Base-by-base conservation (phyloP, 2,113 vertebrate genomes). In the Trochalopteron elliotii region DNA sequence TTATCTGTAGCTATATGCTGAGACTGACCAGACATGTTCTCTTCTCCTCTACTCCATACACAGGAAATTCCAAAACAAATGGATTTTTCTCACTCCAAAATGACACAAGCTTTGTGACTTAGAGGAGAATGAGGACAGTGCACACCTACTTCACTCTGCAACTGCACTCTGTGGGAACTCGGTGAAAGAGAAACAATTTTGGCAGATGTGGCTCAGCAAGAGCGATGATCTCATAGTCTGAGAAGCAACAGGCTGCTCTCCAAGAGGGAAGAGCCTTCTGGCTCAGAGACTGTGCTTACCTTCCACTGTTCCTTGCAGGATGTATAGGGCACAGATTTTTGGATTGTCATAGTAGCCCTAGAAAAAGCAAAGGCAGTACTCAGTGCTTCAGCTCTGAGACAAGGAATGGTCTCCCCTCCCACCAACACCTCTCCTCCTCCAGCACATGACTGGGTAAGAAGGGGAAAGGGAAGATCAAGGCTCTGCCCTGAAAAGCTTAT, bases 311-410 rank as follows among this genome's bases (percentile, higher is more conserved):
- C 99, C 99, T 91, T 99, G 99, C 98, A 99, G 98, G 79, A 99
- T 98, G 65, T 99, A 99, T 20, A 99, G 98, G 21, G 99, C 99
- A 92, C 99, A 99, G 89, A 99, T 97, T 97, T 99, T 99, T 1
- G 99, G 99, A 98, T 99, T 99, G 98, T 99, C 99, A 93, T 99
- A 99, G 97, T 99, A 99, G 97, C 99, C 99, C 99, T 99, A 97
- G 30, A 87, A 77, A 96, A 97, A 52, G 20, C 25, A 81, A 97
- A 88, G 77, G 37, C 75, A 50, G 55, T 83, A 50, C 24, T 90
- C 42, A 93, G 64, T 30, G 61, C 64, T 83, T 53, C 40, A 72
- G 49, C 31, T 75, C 7, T 22, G 44, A 86, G 37, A 47, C 20
- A 91, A 95, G 59, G 86, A 80, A 67, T 23, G 25, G 7, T 19